Evolutionary conservation across 1,140 invertebrate genomes (phyloP), one percentile per base, ranked within the genome.

Genomic region (Drosophila watanabei): DNA sequence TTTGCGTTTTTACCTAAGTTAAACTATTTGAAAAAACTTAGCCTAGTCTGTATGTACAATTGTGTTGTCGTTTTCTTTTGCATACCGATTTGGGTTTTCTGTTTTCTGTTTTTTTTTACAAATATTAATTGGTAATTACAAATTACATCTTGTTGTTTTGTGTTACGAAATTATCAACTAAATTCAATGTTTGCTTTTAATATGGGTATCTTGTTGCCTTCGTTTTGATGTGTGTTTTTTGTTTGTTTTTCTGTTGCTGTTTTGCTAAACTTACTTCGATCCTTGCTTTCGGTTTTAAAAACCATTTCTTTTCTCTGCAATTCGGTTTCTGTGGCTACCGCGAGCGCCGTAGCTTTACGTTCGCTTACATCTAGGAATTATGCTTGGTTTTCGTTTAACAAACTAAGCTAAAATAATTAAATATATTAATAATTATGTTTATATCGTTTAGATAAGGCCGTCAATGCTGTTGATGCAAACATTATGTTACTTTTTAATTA

Each of bases 381-480:
- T 64, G 81, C 69, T 69, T 75, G 43, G 61, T 80, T 78, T 83
- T 87, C 83, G 85, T 89, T 88, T 88, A 88, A 88, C 85, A 90
- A 88, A 85, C 85, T 88, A 88, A 88, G 66, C 80, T 87, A 87
- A 71, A 56, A 71, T 82, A 86, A 79, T 89, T 88, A 89, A 88
- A 89, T 81, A 62, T 79, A 58, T 79, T 57, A 63, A 73, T 88
- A 56, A 68, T 64, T 79, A 65, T 73, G 68, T 80, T 88, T 89
- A 88, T 88, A 89, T 88, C 81, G 75, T 88, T 88, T 88, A 88
- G 85, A 88, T 88, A 88, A 88, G 85, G 85, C 85, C 85, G 85
- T 88, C 85, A 88, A 89, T 88, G 85, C 85, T 85, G 87, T 84
- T 84, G 62, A 75, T 89, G 85, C 85, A 84, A 89, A 81, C 72